A percentile compares a stretch with the other conserved stretches of the same genome.
phyloP scores from a whole-genome alignment of 2,888 invertebrate species.

The Scaptomyza reducta region DNA sequence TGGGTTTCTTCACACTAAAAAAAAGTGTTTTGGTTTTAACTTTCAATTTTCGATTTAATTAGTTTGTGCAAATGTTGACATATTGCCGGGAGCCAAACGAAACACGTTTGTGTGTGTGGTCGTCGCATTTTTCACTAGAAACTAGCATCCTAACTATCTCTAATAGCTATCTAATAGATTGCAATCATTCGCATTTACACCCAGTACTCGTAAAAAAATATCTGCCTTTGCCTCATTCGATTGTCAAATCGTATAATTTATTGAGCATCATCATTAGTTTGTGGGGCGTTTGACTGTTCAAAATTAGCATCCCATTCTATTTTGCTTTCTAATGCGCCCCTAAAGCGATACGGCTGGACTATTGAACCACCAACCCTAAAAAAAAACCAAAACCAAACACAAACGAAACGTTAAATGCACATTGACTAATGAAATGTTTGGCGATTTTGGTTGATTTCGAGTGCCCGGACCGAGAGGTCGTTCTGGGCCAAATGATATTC shows the following conservation, averaged over 20 bases:
- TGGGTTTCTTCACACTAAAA: conserved; percentile 75
- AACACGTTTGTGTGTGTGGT: conserved; percentile 25
- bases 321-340: conserved; percentile 21
- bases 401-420: conserved; percentile 47
- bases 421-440: conserved; percentile 72
- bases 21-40: conserved; percentile 43
- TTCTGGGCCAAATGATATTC: conserved; percentile 80
- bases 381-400: neutral
- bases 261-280: conserved; percentile 69
- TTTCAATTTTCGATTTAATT: conserved; percentile 69
- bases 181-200: conserved; percentile 17
- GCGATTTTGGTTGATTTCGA: conserved; percentile 28
- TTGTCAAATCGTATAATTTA: conserved; percentile 81
- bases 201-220: neutral
- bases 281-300: conserved; percentile 37
- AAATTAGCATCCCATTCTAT: conserved; percentile 80
- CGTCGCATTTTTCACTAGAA: conserved; percentile 31
- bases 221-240: conserved; percentile 20
- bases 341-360: conserved; percentile 2
- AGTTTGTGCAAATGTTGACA: conserved; percentile 61
- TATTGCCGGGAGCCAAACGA: conserved; percentile 35
- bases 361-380: conserved; percentile 25
- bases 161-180: conserved; percentile 33
- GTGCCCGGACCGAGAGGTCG: conserved; percentile 69
- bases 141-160: conserved; percentile 11